These are phyloP conservation scores for Zaprionus ghesquierei DNA, from an alignment of 1,140 invertebrate species.

Conservation along the genomic window DNA sequence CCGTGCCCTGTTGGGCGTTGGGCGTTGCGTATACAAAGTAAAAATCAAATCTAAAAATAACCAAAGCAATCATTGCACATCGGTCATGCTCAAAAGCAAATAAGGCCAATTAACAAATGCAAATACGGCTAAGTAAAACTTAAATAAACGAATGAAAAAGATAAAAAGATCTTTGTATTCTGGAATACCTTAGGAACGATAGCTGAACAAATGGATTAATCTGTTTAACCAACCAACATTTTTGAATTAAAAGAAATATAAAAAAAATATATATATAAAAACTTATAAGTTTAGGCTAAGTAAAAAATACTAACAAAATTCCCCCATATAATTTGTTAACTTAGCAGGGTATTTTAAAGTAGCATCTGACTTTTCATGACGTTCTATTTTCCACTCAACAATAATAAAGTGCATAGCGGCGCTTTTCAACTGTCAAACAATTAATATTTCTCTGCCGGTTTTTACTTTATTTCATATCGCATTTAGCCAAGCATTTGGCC, in stretches of 20 bases:
- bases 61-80: conserved; percentile 32
- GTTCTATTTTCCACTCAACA: background rate
- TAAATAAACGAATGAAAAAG: background rate
- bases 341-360: too few species aligned
- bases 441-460: conserved; percentile 22
- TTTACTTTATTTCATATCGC: conserved; percentile 12
- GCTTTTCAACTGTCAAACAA: conserved; percentile 25
- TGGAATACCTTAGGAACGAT: background rate
- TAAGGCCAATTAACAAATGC: conserved; percentile 75
- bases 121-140: conserved; percentile 40
- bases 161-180: background rate
- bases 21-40: conserved; percentile 40
- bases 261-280: too few species aligned
- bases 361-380: too few species aligned
- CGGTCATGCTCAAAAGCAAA: conserved; percentile 73
- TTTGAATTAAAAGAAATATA: too few species aligned
- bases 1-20: background rate
- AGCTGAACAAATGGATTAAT: background rate
- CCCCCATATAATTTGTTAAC: too few species aligned
- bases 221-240: too few species aligned
- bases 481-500: background rate
- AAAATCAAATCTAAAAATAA: conserved; percentile 36
- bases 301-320: too few species aligned
- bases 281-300: too few species aligned
- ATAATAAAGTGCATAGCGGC: background rate